Percentiles rank a stretch among this genome's conserved stretches.
phyloP scores from a whole-genome alignment of 2,888 invertebrate genomes.

The Lithosia quadra region DNA sequence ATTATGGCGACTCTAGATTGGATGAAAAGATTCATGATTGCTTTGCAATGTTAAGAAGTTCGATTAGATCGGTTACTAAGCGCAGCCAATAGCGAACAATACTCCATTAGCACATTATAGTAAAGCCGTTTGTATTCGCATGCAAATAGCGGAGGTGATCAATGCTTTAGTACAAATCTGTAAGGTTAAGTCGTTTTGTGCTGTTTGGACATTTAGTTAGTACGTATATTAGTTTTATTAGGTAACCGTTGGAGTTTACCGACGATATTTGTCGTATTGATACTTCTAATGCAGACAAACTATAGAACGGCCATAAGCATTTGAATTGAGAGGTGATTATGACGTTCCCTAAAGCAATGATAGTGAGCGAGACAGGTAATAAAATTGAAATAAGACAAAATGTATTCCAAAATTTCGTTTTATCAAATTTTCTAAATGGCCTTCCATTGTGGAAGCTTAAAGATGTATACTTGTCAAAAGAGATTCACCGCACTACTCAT shows the following conservation, averaged over 20 bases:
- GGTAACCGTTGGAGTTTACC: slow-evolving; percentile 14
- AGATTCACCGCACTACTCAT: no score
- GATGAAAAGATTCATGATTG: no score
- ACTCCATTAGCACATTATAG: slow-evolving; percentile 6
- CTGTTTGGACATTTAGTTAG: slow-evolving; percentile 45
- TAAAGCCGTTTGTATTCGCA: slow-evolving; percentile 12
- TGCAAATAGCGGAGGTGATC: slow-evolving; percentile 42
- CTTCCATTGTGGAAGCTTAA: no score
- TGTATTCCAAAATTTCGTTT: no score
- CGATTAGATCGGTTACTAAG: not conserved
- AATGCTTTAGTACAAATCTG: slow-evolving; percentile 69
- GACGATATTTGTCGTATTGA: slow-evolving; percentile 4
- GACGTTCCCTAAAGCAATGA: not conserved
- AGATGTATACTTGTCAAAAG: no score
- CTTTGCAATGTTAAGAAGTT: not conserved
- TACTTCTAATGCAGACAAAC: not conserved
- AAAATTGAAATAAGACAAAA: no score
- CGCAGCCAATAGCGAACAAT: not conserved
- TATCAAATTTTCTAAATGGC: no score
- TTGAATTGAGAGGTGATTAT: not conserved
- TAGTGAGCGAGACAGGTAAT: not conserved
- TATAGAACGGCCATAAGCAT: not conserved
- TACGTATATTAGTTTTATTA: slow-evolving; percentile 47
- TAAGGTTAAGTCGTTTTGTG: slow-evolving; percentile 50
- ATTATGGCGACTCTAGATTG: no score